phyloP scores from a whole-genome alignment of 2,113 vertebrate genomes.

The Leuciscus idus region DNA sequence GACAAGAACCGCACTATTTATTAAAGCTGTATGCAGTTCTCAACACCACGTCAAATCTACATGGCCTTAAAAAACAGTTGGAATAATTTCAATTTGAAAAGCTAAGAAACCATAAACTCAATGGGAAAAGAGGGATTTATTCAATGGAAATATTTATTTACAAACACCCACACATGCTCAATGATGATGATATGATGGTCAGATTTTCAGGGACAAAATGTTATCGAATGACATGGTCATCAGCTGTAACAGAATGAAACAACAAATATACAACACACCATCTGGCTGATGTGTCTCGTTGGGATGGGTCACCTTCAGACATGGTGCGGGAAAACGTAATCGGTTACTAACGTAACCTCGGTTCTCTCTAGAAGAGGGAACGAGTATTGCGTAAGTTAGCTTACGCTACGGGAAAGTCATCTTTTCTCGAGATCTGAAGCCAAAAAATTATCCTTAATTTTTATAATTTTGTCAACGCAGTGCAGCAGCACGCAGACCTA shows the following conservation, averaged over 20 bases:
- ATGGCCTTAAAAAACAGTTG: background rate
- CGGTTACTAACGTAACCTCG: too few species aligned
- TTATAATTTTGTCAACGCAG: too few species aligned
- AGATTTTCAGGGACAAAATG: background rate
- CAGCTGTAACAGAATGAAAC: background rate
- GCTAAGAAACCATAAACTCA: background rate
- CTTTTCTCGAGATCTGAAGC: too few species aligned
- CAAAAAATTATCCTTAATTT: too few species aligned
- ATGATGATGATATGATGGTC: background rate
- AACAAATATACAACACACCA: background rate
- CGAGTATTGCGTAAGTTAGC: too few species aligned
- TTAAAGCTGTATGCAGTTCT: background rate
- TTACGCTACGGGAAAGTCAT: too few species aligned
- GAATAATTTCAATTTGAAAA: background rate
- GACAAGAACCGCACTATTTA: slow-evolving; percentile 2
- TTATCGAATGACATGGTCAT: background rate
- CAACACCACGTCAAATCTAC: background rate
- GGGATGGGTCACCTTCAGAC: background rate
- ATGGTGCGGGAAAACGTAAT: background rate
- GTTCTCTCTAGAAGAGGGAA: too few species aligned
- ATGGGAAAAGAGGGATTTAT: background rate
- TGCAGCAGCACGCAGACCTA: too few species aligned
- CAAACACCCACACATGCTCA: background rate
- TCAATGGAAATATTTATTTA: background rate
- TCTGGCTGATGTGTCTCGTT: background rate